These are phyloP conservation scores for Eremobia ochroleuca DNA, from an alignment of 2,888 invertebrate species.

Conservation along the genomic window DNA sequence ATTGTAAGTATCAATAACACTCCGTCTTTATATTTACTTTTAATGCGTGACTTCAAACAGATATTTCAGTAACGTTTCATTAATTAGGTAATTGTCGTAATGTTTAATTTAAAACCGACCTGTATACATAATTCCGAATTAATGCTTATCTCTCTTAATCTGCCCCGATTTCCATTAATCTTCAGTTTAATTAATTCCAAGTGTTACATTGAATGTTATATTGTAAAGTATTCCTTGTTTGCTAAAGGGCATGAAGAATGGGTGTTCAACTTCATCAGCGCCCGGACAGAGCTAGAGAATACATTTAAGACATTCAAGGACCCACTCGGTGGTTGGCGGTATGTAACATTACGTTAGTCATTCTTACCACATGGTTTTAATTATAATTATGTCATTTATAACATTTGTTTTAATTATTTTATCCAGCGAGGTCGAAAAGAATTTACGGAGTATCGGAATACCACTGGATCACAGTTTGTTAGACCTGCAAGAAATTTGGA, in stretches of 20 bases:
- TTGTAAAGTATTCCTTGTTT: slow-evolving; percentile 16
- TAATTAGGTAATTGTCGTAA: background rate
- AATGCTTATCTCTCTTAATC: background rate
- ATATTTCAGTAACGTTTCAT: slow-evolving; percentile 7
- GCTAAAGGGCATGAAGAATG: slow-evolving; percentile 86
- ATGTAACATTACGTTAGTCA: slow-evolving; percentile 41
- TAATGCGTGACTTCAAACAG: slow-evolving; percentile 37
- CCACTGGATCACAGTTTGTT: slow-evolving; percentile 85
- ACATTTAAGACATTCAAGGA: slow-evolving; percentile 78
- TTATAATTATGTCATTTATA: background rate
- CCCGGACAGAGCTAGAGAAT: slow-evolving; percentile 80
- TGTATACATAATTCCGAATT: background rate
- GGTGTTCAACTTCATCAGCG: slow-evolving; percentile 82
- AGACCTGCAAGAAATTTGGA: slow-evolving; percentile 85
- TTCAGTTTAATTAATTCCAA: background rate
- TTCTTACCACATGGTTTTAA: background rate
- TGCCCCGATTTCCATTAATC: background rate
- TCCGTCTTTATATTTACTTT: slow-evolving; percentile 21
- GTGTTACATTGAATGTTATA: background rate
- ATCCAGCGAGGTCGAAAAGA: slow-evolving; percentile 85
- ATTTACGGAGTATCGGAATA: slow-evolving; percentile 79
- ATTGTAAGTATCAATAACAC: slow-evolving; percentile 80
- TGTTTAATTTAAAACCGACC: background rate
- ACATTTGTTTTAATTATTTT: slow-evolving; percentile 9
- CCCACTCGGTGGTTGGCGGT: slow-evolving; percentile 81